Percentiles rank a stretch among this genome's conserved stretches.
Evolutionary conservation across 2,113 vertebrate species (phyloP).

Genomic region (Onychorhynchus coronatus): DNA sequence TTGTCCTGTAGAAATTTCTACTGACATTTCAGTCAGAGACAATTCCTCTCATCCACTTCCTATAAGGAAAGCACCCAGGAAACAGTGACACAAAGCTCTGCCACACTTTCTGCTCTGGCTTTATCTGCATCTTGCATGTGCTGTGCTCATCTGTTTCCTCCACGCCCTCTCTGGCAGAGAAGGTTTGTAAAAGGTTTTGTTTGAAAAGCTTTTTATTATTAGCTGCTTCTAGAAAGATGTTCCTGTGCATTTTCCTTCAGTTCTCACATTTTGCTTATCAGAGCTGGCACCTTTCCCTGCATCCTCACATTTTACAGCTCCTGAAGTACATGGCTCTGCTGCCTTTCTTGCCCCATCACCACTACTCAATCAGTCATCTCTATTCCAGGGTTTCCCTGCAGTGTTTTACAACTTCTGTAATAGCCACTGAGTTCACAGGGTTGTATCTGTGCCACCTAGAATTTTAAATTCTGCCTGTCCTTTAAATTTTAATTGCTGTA

Average conservation of each 20-base stretch:
- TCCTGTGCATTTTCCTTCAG: not conserved
- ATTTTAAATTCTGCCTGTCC: not conserved
- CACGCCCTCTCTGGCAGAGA: not conserved
- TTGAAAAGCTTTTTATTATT: not conserved
- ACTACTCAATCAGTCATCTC: not conserved
- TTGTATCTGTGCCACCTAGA: not conserved
- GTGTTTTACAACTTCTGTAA: not conserved
- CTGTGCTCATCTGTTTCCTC: not conserved
- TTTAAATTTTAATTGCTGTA: not conserved
- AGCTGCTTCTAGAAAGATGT: not conserved
- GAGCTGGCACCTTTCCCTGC: not conserved
- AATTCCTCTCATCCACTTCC: not conserved
- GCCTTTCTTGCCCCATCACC: not conserved
- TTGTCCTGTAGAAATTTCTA: not conserved
- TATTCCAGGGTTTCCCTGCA: not conserved
- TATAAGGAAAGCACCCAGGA: not conserved
- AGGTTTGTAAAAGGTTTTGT: not conserved
- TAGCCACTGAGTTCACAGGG: not conserved
- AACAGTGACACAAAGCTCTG: not conserved
- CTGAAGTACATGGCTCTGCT: not conserved
- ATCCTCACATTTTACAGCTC: not conserved
- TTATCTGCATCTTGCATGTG: fast-evolving
- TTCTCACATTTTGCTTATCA: not conserved
- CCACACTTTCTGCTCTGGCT: not conserved
- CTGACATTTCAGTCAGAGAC: not conserved